A percentile compares a stretch with the other conserved stretches of the same genome.
Evolutionary conservation across 2,113 vertebrate species (phyloP).

Genomic region (Lampris megalopsis): DNA sequence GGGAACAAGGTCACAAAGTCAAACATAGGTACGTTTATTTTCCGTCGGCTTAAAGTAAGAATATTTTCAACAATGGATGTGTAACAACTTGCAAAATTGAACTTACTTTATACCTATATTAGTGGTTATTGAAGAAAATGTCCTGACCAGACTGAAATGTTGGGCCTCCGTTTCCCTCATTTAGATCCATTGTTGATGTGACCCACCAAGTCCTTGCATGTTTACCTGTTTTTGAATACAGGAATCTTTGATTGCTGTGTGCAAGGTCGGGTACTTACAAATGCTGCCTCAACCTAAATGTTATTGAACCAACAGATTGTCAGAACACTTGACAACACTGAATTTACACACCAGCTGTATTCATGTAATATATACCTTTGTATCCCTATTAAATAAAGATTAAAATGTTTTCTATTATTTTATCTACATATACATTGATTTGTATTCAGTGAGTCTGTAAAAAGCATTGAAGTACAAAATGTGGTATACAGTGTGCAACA

Average conservation of each 20-base stretch:
- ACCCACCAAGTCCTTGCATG: neutral
- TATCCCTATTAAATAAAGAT: slow-evolving; percentile 29
- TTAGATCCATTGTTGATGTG: neutral
- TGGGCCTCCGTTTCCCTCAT: neutral
- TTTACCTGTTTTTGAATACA: neutral
- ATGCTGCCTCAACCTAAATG: neutral
- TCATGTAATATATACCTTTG: slow-evolving; percentile 53
- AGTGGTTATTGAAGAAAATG: slow-evolving; percentile 13
- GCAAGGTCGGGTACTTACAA: neutral
- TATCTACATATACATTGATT: neutral
- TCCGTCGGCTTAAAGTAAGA: neutral
- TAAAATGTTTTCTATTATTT: slow-evolving; percentile 31
- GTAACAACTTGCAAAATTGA: slow-evolving; percentile 47
- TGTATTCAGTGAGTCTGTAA: neutral
- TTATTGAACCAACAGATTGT: neutral
- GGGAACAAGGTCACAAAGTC: slow-evolving; percentile 14
- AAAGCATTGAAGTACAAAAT: neutral
- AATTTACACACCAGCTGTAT: slow-evolving; percentile 20
- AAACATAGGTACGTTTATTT: neutral
- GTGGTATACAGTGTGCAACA: neutral
- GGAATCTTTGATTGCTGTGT: neutral
- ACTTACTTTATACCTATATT: slow-evolving; percentile 1
- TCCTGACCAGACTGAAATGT: neutral
- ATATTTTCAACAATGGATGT: slow-evolving; percentile 31
- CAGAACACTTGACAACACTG: slow-evolving; percentile 11